These are phyloP conservation scores for Pinctada fucata DNA, from an alignment of 2,888 invertebrate genomes.

Conservation along the genomic window DNA sequence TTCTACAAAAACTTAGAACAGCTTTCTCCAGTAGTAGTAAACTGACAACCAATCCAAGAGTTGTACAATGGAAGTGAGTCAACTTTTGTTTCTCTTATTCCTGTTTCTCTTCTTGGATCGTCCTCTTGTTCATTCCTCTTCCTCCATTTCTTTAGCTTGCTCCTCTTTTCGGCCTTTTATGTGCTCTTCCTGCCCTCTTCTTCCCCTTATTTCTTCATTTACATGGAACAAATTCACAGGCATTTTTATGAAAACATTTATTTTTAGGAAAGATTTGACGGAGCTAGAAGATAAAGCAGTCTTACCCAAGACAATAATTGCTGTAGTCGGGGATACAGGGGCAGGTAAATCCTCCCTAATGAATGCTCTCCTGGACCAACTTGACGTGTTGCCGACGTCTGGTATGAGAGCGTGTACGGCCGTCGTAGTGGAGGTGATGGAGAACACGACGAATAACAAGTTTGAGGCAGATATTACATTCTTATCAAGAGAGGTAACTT, in stretches of 20 bases:
- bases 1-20: conserved; percentile 7
- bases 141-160: no score
- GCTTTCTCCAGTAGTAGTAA: not conserved
- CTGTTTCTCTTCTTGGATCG: no score
- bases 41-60: conserved; percentile 9
- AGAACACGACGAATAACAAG: conserved; percentile 49
- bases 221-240: no score
- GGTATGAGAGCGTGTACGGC: conserved; percentile 68
- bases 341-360: conserved; percentile 65
- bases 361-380: conserved; percentile 65
- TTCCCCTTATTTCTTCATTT: no score
- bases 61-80: conserved; percentile 27
- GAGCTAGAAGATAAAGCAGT: conserved; percentile 42
- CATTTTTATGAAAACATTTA: not conserved
- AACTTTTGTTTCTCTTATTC: not conserved
- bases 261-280: conserved; percentile 46
- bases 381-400: conserved; percentile 64
- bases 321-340: conserved; percentile 67
- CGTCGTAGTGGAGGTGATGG: conserved; percentile 62
- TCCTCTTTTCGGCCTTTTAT: no score
- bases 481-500: conserved; percentile 57
- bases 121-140: no score
- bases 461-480: conserved; percentile 67
- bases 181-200: no score
- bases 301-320: conserved; percentile 61